These are phyloP conservation scores for Machaerirhynchus nigripectus DNA, from an alignment of 2,113 vertebrate genomes.

Conservation along the genomic window DNA sequence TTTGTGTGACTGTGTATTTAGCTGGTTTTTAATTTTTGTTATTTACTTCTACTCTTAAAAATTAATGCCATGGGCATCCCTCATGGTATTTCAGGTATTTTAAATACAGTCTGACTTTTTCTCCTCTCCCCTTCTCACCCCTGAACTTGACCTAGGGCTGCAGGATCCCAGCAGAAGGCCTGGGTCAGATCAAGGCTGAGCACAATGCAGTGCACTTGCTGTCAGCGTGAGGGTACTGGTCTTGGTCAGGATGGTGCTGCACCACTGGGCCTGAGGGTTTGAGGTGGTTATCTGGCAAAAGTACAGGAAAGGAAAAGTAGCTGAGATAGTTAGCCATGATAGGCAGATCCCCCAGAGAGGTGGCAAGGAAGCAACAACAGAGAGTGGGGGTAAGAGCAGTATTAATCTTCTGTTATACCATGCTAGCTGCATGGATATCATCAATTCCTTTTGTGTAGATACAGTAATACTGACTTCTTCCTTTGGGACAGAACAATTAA, in stretches of 20 bases:
- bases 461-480: not conserved
- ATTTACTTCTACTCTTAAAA: not conserved
- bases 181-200: not conserved
- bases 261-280: not conserved
- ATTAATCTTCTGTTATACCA: not conserved
- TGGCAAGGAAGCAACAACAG: not conserved
- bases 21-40: not conserved
- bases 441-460: not conserved
- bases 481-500: not conserved
- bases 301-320: not conserved
- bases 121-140: not conserved
- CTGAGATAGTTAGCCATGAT: not conserved
- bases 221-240: fast-evolving
- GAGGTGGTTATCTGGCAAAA: not conserved
- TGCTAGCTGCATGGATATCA: not conserved
- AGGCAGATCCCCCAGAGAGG: not conserved
- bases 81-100: not conserved
- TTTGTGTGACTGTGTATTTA: not conserved
- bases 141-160: not conserved
- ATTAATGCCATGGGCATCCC: not conserved
- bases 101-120: not conserved
- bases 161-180: not conserved
- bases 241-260: not conserved
- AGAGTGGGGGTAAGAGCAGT: not conserved
- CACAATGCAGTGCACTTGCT: fast-evolving